Conservation (phyloP, 2,888 invertebrate genomes). For the Chesias legatella region DNA sequence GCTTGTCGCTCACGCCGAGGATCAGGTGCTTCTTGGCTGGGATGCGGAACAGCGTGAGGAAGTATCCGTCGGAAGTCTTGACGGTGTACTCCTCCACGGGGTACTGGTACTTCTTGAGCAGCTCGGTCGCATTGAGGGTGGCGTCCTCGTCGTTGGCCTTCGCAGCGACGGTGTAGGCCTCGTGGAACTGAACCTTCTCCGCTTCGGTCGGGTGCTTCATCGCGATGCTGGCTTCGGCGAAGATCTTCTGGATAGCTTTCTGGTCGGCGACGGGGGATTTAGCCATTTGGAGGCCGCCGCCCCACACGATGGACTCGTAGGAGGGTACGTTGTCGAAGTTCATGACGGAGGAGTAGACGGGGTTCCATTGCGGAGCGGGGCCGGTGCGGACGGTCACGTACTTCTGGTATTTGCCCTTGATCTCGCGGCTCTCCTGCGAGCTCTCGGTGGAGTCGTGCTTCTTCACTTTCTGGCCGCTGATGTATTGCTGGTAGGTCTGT, state of each 20-base stretch:
- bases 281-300: constrained; percentile 43
- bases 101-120: constrained; percentile 58
- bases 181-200: constrained; percentile 51
- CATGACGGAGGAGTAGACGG: background rate
- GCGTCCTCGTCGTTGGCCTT: constrained; percentile 40
- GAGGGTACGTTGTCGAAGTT: background rate
- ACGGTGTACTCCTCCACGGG: constrained; percentile 58
- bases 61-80: constrained; percentile 67
- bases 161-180: constrained; percentile 36
- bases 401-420: constrained; percentile 11
- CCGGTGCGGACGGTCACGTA: constrained; percentile 10
- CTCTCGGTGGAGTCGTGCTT: constrained; percentile 19
- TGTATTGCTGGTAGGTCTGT: constrained; percentile 24
- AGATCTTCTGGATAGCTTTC: constrained; percentile 54
- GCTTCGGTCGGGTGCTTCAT: constrained; percentile 51
- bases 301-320: constrained; percentile 38
- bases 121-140: constrained; percentile 50
- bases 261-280: constrained; percentile 27
- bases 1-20: constrained; percentile 43
- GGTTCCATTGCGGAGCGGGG: constrained; percentile 22
- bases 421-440: constrained; percentile 31
- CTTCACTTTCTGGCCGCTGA: constrained; percentile 16
- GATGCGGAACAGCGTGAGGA: constrained; percentile 65
- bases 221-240: constrained; percentile 51
- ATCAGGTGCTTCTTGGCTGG: constrained; percentile 43